Evolutionary conservation across 2,113 vertebrate genomes (phyloP).

Genomic region (Cettia cetti): DNA sequence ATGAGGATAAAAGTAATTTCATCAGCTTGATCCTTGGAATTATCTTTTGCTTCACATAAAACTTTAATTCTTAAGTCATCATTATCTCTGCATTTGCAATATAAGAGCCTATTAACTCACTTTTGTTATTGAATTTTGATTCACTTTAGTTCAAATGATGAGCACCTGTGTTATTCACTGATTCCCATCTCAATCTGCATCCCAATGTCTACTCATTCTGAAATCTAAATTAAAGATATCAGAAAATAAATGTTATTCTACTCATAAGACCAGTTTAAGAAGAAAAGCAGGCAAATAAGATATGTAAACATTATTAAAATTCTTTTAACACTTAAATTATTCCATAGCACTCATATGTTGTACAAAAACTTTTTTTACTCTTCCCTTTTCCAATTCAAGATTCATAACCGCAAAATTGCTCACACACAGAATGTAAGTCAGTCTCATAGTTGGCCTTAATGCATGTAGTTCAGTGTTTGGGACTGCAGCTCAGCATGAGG

Average conservation of each 20-base stretch:
- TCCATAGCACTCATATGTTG: background rate
- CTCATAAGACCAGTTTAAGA: background rate
- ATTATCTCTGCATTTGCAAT: conserved; percentile 2
- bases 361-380: background rate
- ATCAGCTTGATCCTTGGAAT: background rate
- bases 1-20: background rate
- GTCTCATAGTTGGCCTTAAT: background rate
- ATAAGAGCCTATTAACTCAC: conserved; percentile 36
- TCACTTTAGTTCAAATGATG: background rate
- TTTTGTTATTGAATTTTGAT: conserved; percentile 22
- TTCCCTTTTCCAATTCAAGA: background rate
- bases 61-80: conserved; percentile 53
- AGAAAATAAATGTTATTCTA: background rate
- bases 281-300: background rate
- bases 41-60: conserved; percentile 37
- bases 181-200: background rate
- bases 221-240: background rate
- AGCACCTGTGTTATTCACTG: conserved; percentile 6
- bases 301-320: background rate
- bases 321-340: background rate
- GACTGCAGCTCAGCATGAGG: background rate
- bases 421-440: background rate
- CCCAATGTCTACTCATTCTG: background rate
- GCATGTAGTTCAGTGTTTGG: background rate
- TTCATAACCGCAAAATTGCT: background rate